A percentile compares a stretch with the other conserved stretches of the same genome.
phyloP scores from a whole-genome alignment of 2,113 vertebrate genomes.

The Crotalus viridis region DNA sequence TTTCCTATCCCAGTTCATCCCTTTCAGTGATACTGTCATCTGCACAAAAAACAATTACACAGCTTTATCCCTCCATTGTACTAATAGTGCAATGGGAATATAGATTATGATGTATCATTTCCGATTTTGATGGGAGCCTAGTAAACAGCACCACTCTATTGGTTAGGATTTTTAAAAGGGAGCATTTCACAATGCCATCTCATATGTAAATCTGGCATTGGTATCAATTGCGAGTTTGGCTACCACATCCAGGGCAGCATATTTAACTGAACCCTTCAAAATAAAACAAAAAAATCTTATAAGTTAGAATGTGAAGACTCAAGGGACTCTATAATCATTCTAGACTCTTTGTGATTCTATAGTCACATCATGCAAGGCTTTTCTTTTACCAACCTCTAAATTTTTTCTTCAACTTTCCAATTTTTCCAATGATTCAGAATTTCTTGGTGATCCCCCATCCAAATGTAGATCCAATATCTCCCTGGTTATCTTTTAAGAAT shows the following conservation, averaged over 20 bases:
- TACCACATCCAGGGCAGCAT: background rate
- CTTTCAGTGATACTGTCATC: background rate
- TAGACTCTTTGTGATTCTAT: background rate
- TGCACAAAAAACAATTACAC: background rate
- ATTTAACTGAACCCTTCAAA: background rate
- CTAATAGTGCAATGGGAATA: background rate
- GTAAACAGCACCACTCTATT: background rate
- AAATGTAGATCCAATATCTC: background rate
- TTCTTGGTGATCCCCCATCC: background rate
- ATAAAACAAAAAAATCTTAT: background rate
- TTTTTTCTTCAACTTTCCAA: background rate
- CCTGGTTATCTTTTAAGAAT: background rate
- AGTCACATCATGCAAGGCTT: background rate
- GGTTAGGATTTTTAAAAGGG: background rate
- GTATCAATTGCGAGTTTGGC: background rate
- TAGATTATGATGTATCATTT: background rate
- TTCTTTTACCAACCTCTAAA: background rate
- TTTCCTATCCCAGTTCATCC: background rate
- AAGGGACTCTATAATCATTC: background rate
- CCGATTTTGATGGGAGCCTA: background rate
- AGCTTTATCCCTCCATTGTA: background rate
- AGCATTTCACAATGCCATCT: background rate
- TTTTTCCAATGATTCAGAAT: background rate
- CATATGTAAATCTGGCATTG: background rate
- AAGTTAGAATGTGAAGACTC: background rate